A percentile compares a stretch with the other conserved stretches of the same genome.
Conservation (phyloP, 2,113 vertebrate genomes). For the Rallus limicola region DNA sequence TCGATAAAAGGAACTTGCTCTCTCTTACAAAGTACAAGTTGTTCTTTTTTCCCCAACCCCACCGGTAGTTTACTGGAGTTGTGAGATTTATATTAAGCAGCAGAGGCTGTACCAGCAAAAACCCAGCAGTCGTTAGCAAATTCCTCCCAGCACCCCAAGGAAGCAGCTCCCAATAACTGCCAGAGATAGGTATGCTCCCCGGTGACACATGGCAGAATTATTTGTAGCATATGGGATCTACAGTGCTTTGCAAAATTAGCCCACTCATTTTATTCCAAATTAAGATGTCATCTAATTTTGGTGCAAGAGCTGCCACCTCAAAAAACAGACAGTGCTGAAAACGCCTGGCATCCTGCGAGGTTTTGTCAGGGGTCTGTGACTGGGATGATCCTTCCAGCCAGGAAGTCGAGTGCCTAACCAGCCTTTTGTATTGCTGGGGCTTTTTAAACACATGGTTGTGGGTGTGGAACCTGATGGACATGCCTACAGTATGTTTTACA, state of each 20-base stretch:
- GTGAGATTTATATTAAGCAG: not conserved
- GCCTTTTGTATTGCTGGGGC: not conserved
- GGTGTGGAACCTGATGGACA: not conserved
- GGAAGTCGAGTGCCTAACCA: conserved; percentile 10
- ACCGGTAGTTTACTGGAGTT: not conserved
- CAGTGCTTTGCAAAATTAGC: conserved; percentile 32
- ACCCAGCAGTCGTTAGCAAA: not conserved
- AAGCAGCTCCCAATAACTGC: not conserved
- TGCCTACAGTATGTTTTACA: not conserved
- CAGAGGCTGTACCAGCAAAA: not conserved
- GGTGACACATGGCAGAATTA: not conserved
- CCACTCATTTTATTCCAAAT: conserved; percentile 48
- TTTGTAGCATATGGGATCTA: conserved; percentile 15
- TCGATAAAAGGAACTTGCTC: not conserved
- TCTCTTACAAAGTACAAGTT: not conserved
- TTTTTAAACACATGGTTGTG: not conserved
- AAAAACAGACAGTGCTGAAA: conserved; percentile 25
- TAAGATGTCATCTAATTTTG: conserved; percentile 43
- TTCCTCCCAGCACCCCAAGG: not conserved
- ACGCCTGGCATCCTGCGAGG: not conserved
- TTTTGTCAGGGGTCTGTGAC: not conserved
- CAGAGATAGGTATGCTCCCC: not conserved
- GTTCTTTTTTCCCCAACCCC: not conserved
- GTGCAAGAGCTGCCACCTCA: conserved; percentile 35
- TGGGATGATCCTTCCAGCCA: not conserved